Evolutionary conservation across 2,113 vertebrate species (phyloP).

Genomic region (Ceyx cyanopectus): DNA sequence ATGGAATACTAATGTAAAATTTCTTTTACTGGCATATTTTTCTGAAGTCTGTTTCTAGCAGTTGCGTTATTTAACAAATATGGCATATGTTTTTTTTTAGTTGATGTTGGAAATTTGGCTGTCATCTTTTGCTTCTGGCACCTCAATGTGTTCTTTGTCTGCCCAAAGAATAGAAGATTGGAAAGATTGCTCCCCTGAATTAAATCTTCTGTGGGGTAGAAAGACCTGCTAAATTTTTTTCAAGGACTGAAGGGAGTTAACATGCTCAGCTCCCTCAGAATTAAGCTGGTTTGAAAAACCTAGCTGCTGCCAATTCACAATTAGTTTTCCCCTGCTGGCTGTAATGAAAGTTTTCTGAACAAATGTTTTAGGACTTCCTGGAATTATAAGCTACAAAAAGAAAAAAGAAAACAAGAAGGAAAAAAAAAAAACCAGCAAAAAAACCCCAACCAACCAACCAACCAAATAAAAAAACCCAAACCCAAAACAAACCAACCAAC

Average conservation of each 20-base stretch:
- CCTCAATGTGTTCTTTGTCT: not conserved
- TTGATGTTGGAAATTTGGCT: not conserved
- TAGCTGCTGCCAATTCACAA: slow-evolving; percentile 4
- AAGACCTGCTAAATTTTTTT: not conserved
- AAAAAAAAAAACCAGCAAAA: too few relatives aligned
- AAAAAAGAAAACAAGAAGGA: not conserved
- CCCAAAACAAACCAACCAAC: too few relatives aligned
- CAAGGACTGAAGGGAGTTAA: not conserved
- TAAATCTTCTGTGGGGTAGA: not conserved
- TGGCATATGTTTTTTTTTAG: not conserved
- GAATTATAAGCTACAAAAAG: not conserved
- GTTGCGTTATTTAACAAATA: not conserved
- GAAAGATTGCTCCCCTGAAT: not conserved
- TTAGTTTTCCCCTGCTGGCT: slow-evolving; percentile 13
- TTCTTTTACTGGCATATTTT: not conserved
- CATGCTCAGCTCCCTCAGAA: not conserved
- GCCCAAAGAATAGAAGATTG: not conserved
- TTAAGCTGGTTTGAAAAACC: not conserved
- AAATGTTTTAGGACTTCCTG: slow-evolving; percentile 28
- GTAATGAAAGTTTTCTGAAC: not conserved
- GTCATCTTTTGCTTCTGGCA: not conserved
- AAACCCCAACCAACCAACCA: too few relatives aligned
- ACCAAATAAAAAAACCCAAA: too few relatives aligned
- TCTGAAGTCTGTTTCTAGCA: not conserved
- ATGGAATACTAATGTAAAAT: not conserved